Evolutionary conservation across 2,797 vertebrate species (phyloP).

Genomic region (Acrossocheilus fasciatus): DNA sequence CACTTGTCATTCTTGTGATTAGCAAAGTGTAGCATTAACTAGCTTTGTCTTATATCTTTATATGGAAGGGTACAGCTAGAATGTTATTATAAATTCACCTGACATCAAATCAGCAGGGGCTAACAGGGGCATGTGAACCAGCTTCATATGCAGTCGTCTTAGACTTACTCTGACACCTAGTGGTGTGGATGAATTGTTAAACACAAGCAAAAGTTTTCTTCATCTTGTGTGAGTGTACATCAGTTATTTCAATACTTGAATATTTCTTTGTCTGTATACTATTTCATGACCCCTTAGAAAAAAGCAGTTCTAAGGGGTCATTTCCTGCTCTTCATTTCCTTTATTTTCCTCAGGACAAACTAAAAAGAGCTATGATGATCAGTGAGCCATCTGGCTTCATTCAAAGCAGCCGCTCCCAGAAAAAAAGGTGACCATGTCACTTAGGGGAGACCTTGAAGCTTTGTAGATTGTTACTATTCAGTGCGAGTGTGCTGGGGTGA

Average conservation of each 20-base stretch:
- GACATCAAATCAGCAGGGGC: not conserved
- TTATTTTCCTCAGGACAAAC: conserved; percentile 13
- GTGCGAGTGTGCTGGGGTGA: not conserved
- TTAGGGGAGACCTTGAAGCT: conserved; percentile 36
- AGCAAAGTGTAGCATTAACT: not conserved
- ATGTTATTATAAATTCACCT: not conserved
- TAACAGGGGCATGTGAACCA: not conserved
- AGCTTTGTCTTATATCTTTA: too few relatives aligned
- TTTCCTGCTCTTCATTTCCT: conserved; percentile 11
- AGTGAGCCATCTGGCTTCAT: conserved; percentile 33
- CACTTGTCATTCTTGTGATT: not conserved
- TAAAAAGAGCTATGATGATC: conserved; percentile 12
- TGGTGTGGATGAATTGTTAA: not conserved
- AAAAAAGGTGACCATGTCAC: conserved; percentile 24
- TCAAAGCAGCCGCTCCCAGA: conserved; percentile 15
- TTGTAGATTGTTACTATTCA: conserved; percentile 21
- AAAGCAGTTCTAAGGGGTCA: not conserved
- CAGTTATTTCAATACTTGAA: too few relatives aligned
- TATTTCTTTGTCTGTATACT: not conserved
- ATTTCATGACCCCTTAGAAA: not conserved
- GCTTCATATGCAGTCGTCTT: not conserved
- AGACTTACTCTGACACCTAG: not conserved
- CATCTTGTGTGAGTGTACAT: not conserved
- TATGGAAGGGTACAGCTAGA: not conserved
- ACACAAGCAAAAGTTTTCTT: not conserved